phyloP scores from a whole-genome alignment of 2,113 vertebrate genomes.

The Heterocephalus glaber region DNA sequence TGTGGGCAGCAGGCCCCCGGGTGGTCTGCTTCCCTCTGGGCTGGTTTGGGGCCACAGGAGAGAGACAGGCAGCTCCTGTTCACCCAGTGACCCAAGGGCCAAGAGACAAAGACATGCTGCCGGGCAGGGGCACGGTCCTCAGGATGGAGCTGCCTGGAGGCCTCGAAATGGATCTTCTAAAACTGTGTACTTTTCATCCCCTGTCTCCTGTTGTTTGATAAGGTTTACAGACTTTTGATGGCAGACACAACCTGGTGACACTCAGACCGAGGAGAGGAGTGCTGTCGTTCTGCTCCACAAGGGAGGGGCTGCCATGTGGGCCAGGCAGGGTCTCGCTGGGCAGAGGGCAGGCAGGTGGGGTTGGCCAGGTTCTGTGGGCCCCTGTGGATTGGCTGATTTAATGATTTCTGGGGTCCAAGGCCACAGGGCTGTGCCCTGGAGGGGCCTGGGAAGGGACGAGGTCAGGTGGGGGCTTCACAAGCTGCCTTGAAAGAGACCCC shows the following conservation, averaged over 20 bases:
- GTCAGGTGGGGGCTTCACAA: not conserved
- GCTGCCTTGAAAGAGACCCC: not conserved
- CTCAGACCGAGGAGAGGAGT: not conserved
- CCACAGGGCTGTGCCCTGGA: not conserved
- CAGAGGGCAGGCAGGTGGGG: rapidly evolving
- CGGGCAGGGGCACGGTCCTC: no score
- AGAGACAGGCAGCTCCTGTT: not conserved
- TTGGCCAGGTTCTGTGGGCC: rapidly evolving
- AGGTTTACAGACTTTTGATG: not conserved
- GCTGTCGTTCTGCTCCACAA: not conserved
- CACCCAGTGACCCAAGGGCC: rapidly evolving
- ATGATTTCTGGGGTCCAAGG: rapidly evolving
- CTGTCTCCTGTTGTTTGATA: not conserved
- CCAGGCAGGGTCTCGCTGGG: rapidly evolving
- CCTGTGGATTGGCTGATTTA: no score
- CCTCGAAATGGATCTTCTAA: not conserved
- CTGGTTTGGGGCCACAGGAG: not conserved
- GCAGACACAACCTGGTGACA: rapidly evolving
- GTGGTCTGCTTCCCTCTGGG: not conserved
- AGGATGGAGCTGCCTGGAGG: no score
- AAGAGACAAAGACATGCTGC: not conserved
- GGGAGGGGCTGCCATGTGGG: not conserved
- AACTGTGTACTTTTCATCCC: not conserved
- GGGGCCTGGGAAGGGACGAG: not conserved
- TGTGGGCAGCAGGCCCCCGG: rapidly evolving